Conservation (phyloP, 1,140 invertebrate genomes). For the Aethina tumida region DNA sequence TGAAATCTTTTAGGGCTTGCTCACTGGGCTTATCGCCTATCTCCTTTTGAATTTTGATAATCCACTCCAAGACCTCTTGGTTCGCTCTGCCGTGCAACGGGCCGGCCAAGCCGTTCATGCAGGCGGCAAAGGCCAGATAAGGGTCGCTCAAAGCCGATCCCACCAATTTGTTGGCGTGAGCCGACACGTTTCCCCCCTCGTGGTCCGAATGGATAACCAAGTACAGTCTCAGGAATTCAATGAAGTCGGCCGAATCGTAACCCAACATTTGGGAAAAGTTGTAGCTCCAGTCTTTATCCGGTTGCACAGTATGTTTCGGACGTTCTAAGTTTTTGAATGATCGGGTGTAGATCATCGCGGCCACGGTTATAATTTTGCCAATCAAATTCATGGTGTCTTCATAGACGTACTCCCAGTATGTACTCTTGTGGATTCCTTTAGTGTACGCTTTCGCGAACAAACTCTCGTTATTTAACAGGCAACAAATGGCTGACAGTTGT, state of each 20-base stretch:
- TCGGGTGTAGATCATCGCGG: conserved; percentile 88
- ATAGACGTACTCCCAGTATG: conserved; percentile 76
- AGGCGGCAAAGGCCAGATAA: conserved; percentile 73
- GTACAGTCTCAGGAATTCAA: conserved; percentile 79
- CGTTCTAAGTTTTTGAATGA: too few species aligned
- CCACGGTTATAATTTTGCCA: conserved; percentile 79
- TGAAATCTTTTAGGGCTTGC: conserved; percentile 69
- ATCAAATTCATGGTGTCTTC: conserved; percentile 83
- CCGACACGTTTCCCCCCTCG: conserved; percentile 79
- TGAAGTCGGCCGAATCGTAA: conserved; percentile 60
- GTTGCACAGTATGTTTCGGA: too few species aligned
- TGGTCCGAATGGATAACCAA: conserved; percentile 84
- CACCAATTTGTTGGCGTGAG: conserved; percentile 76
- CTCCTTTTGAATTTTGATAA: conserved; percentile 54
- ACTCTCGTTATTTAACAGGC: conserved; percentile 71
- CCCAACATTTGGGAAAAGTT: conserved; percentile 79
- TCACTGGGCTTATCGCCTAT: conserved; percentile 60
- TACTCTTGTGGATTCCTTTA: conserved; percentile 64
- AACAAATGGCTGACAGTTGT: conserved; percentile 74
- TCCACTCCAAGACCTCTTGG: conserved; percentile 68
- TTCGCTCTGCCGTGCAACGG: conserved; percentile 84
- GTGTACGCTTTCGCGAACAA: conserved; percentile 75
- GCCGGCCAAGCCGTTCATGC: conserved; percentile 76
- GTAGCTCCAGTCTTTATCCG: conserved; percentile 74
- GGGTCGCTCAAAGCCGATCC: conserved; percentile 79